These are phyloP conservation scores for Coturnix japonica DNA, from an alignment of 2,113 vertebrate genomes.

Conservation along the genomic window DNA sequence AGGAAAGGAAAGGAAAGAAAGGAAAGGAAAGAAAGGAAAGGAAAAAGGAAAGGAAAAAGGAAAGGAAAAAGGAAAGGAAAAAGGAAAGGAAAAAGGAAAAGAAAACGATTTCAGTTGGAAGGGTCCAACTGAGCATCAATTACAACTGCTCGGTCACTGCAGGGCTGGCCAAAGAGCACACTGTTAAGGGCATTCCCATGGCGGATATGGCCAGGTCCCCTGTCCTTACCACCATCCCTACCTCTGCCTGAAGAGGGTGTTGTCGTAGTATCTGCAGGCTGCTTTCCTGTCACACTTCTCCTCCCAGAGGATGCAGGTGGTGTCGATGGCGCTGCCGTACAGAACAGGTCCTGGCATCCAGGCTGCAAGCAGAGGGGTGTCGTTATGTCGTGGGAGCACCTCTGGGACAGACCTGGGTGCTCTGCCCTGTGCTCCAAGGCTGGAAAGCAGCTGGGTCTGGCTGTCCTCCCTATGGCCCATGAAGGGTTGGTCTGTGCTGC, in stretches of 20 bases:
- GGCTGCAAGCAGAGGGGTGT: conserved; percentile 67
- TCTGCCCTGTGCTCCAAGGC: not conserved
- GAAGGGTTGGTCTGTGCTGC: not conserved
- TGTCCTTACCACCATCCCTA: not conserved
- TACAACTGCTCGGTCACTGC: not conserved
- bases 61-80: too few species aligned
- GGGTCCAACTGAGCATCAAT: not conserved
- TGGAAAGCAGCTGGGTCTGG: not conserved
- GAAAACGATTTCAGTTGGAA: too few species aligned
- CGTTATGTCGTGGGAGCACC: not conserved
- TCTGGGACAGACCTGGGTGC: not conserved
- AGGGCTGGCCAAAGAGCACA: not conserved
- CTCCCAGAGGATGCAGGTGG: conserved; percentile 88
- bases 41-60: too few species aligned
- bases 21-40: not conserved
- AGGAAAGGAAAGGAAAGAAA: too few species aligned
- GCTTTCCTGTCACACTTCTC: conserved; percentile 79
- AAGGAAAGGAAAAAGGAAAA: too few species aligned
- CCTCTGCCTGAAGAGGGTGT: conserved; percentile 85
- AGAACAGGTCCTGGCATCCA: conserved; percentile 93
- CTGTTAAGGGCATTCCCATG: not conserved
- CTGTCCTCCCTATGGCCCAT: not conserved
- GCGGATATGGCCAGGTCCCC: fast-evolving
- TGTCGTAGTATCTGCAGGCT: conserved; percentile 90
- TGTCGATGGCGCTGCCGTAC: conserved; percentile 90